phyloP scores from a whole-genome alignment of 2,888 invertebrate species.

The Aelia acuminata region DNA sequence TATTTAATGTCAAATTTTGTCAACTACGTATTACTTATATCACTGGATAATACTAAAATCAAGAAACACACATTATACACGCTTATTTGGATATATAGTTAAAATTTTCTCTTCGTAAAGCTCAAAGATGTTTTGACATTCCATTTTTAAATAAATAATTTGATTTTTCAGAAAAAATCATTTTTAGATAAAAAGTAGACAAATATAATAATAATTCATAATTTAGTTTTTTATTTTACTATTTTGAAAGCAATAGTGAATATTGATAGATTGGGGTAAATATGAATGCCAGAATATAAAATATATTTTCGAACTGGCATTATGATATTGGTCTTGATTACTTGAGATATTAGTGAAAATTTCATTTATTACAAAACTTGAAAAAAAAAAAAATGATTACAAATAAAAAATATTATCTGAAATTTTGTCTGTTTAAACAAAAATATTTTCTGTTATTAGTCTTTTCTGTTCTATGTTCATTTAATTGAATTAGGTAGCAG shows the following conservation, averaged over 20 bases:
- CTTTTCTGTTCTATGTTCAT: no score
- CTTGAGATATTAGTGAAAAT: no score
- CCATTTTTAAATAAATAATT: not conserved
- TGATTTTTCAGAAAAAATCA: constrained; percentile 31
- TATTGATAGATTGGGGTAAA: not conserved
- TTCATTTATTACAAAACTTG: no score
- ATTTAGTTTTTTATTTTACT: constrained; percentile 5
- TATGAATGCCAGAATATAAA: no score
- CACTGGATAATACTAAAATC: not conserved
- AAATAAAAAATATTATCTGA: no score
- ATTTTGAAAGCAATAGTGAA: not conserved
- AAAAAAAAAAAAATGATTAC: no score
- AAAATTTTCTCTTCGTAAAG: not conserved
- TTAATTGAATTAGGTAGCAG: no score
- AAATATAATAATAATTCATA: constrained; percentile 18
- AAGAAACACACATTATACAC: constrained; percentile 29
- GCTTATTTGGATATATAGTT: constrained; percentile 8
- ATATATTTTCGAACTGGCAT: no score
- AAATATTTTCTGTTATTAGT: no score
- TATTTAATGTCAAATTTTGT: not conserved
- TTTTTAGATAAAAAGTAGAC: no score
- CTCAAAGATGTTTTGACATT: constrained; percentile 22
- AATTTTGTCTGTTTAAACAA: no score
- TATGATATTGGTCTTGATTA: no score
- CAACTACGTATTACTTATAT: not conserved